Evolutionary conservation across 2,113 vertebrate species (phyloP).

Genomic region (Phasianus colchicus): DNA sequence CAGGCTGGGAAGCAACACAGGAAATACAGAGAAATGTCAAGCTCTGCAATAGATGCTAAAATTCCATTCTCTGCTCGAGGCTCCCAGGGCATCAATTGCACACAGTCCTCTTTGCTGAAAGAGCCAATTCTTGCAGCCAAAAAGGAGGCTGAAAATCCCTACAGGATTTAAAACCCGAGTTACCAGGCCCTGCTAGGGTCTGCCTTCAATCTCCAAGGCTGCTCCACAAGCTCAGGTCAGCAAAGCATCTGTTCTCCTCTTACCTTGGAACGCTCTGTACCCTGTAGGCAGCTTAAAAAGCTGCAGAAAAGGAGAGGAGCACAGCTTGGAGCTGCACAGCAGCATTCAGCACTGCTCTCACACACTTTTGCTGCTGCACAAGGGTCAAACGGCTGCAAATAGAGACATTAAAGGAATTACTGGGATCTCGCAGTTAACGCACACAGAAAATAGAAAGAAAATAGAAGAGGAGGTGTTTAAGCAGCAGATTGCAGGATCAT

Average conservation of each 20-base stretch:
- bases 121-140: not conserved
- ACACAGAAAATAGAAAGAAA: not conserved
- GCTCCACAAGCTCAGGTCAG: not conserved
- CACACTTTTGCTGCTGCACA: accelerated
- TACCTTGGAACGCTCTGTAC: not conserved
- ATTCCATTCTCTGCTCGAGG: not conserved
- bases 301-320: accelerated
- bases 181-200: not conserved
- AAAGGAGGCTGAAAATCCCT: not conserved
- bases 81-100: not conserved
- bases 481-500: not conserved
- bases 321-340: not conserved
- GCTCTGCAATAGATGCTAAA: not conserved
- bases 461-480: not conserved
- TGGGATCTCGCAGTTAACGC: not conserved
- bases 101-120: not conserved
- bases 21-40: not conserved
- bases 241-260: not conserved
- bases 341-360: not conserved
- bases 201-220: not conserved
- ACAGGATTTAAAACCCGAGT: not conserved
- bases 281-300: not conserved
- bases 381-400: not conserved
- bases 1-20: not conserved
- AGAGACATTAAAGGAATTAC: not conserved